These are phyloP conservation scores for Patiria miniata DNA, from an alignment of 35 echinoderm and acorn worm species.

Conservation along the genomic window DNA sequence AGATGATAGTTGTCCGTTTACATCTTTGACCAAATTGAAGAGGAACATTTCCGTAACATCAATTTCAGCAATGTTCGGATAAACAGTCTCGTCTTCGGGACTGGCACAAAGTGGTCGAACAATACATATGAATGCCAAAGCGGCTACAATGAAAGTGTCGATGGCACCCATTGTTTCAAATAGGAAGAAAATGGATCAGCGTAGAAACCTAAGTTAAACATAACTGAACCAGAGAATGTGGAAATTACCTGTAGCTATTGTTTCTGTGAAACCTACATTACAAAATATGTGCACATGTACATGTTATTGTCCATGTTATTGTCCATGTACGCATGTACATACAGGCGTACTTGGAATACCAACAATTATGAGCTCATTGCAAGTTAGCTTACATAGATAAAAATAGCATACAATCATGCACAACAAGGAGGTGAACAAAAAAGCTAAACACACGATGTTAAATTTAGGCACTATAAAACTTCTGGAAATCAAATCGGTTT, in stretches of 20 bases:
- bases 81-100: background rate
- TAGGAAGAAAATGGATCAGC: too few relatives aligned
- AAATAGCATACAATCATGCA: too few relatives aligned
- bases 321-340: too few relatives aligned
- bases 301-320: too few relatives aligned
- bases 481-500: too few relatives aligned
- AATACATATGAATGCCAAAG: conserved; percentile 3
- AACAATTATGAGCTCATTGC: background rate
- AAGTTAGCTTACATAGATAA: background rate
- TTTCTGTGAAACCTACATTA: too few relatives aligned
- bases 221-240: background rate
- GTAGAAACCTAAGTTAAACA: background rate
- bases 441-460: too few relatives aligned
- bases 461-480: too few relatives aligned
- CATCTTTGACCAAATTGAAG: background rate
- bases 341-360: too few relatives aligned
- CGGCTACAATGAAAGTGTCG: background rate
- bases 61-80: background rate
- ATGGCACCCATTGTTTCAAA: conserved; percentile 2
- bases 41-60: conserved; percentile 38
- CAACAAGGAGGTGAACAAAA: too few relatives aligned
- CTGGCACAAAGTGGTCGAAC: background rate
- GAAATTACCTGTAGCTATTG: too few relatives aligned
- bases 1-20: conserved; percentile 11
- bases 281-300: too few relatives aligned